These are phyloP conservation scores for Gonioctena quinquepunctata DNA, from an alignment of 1,140 invertebrate species.

Conservation along the genomic window DNA sequence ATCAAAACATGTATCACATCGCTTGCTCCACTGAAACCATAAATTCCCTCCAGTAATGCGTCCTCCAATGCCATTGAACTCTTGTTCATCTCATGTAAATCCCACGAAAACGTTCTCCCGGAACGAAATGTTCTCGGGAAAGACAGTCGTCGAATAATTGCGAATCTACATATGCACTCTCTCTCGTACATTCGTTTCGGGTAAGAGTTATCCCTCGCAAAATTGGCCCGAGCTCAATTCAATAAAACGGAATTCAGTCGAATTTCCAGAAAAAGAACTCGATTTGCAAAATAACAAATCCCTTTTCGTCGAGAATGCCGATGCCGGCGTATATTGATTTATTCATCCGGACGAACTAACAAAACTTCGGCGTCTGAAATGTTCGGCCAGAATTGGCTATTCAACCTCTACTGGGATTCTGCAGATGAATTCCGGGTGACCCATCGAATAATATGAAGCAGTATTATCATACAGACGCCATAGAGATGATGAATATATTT, in stretches of 20 bases:
- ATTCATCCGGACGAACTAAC: conserved; percentile 10
- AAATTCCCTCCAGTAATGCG: too few species aligned
- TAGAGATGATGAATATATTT: too few species aligned
- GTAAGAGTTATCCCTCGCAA: neutral
- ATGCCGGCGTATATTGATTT: conserved; percentile 25
- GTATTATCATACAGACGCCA: neutral
- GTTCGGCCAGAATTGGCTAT: neutral
- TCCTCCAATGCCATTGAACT: neutral
- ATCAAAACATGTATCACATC: too few species aligned
- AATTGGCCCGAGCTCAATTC: conserved; percentile 13
- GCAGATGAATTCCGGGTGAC: neutral
- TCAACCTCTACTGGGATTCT: neutral
- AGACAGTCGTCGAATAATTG: neutral
- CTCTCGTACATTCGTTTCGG: neutral
- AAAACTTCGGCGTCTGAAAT: neutral
- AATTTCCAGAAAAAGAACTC: conserved; percentile 20
- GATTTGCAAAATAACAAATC: conserved; percentile 31
- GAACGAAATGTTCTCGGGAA: neutral
- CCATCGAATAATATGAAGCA: neutral
- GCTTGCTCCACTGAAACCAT: too few species aligned
- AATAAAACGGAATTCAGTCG: conserved; percentile 23
- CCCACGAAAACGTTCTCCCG: neutral
- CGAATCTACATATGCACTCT: neutral
- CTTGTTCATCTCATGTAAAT: neutral
- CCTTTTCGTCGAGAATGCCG: neutral